Evolutionary conservation across 2,797 vertebrate species (phyloP), one percentile per base, ranked within the genome.

Genomic region (Carapus acus): DNA sequence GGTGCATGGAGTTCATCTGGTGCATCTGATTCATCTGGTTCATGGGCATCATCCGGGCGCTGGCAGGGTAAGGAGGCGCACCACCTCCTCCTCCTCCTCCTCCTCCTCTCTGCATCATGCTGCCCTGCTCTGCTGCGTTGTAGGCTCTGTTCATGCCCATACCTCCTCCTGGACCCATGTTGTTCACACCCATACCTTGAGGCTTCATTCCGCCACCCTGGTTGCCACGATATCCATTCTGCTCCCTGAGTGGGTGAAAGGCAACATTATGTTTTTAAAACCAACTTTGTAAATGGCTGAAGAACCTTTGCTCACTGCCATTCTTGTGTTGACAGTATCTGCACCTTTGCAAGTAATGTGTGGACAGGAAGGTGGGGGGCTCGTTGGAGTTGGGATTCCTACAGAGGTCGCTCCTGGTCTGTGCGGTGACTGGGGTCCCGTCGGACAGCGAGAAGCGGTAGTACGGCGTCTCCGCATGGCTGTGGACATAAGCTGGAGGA

Each of bases 371-470:
- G 54, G 89, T 91, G 51, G 91, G 90, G 0, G 90, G 90, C 39
- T 98, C 94, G 36, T 91, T 97, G 64, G 89, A 93, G 49, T 85
- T 89, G 20, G 91, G 90, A 66, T 93, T 94, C 67, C 90, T 90
- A 45, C 92, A 94, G 16, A 97, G 86, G 69, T 95, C 95, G 37
- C 91, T 98, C 67, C 94, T 93, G 0, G 96, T 98, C 74, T 95
- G 93, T 4, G 94, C 96, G 1, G 91, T 94, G 73, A 98, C 94
- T 60, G 91, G 87, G 2, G 94, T 97, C 54, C 96, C 96, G 55
- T 99, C 96, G 3, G 94, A 91, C 62, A 99, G 85, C 0, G 93
- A 95, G 77, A 99, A 99, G 33, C 92, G 90, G 73, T 99, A 99
- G 3, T 91, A 53, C 0, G 96, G 94, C 0, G 95, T 99, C 83